Conservation (phyloP, 2,113 vertebrate species). For the Cololabis saira region DNA sequence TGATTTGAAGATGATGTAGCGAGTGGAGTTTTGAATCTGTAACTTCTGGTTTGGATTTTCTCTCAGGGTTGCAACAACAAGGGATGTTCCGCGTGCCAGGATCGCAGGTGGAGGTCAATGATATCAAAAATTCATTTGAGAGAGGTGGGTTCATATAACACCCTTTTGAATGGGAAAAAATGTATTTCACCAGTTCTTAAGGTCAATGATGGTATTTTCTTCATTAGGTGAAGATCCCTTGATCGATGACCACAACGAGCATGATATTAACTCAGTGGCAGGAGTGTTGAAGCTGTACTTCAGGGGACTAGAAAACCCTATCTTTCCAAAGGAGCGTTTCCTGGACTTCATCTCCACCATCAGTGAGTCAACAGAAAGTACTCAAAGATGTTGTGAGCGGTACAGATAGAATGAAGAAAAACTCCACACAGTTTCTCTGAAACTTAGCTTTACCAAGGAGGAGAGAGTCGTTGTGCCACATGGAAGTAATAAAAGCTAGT, state of each 20-base stretch:
- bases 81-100: conserved; percentile 97
- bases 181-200: background rate
- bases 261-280: conserved; percentile 97
- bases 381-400: background rate
- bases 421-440: conserved; percentile 5
- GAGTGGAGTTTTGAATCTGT: conserved; percentile 7
- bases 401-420: conserved; percentile 13
- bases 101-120: conserved; percentile 98
- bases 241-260: conserved; percentile 93
- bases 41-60: conserved; percentile 39
- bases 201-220: background rate
- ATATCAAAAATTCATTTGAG: conserved; percentile 99
- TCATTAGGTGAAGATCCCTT: conserved; percentile 93
- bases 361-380: conserved; percentile 85
- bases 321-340: conserved; percentile 98
- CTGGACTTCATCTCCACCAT: conserved; percentile 97
- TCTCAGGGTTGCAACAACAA: conserved; percentile 95
- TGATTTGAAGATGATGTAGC: conserved; percentile 37
- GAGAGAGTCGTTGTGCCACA: conserved; percentile 42
- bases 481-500: conserved; percentile 64
- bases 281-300: conserved; percentile 98
- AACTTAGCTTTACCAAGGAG: conserved; percentile 11
- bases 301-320: conserved; percentile 95
- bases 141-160: conserved; percentile 85
- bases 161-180: background rate